Evolutionary conservation across 2,113 vertebrate species (phyloP), one percentile per base, ranked within the genome.

Genomic region (Passer domesticus): DNA sequence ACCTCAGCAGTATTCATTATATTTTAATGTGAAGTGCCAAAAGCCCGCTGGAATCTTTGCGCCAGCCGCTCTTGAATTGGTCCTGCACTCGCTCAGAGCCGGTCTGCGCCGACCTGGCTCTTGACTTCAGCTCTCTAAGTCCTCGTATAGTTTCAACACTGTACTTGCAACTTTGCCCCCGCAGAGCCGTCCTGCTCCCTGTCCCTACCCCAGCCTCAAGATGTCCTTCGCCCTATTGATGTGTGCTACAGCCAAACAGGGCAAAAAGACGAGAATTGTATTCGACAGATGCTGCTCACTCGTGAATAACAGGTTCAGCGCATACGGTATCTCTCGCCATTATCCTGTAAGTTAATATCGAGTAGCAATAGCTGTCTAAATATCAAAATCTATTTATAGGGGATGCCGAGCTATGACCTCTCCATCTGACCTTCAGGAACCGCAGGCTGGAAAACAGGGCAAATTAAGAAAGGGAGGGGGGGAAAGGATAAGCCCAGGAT

Each of bases 261-360:
- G 96, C 72, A 62, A 90, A 96, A 91, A 97, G 98, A 98, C 95
- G 96, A 89, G 96, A 97, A 98, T 98, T 94, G 94, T 95, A 98
- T 97, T 97, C 97, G 98, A 98, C 98, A 97, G 98, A 75, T 86
- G 97, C 96, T 97, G 97, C 97, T 98, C 98, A 98, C 93, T 98
- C 98, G 97, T 98, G 95, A 98, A 92, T 98, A 98, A 99, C 97
- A 90, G 96, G 98, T 98, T 98, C 98, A 98, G 96, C 50, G 59
- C 97, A 97, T 94, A 96, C 94, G 89, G 84, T 91, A 96, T 97
- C 97, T 95, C 95, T 96, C 84, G 74, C 97, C 97, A 98, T 98
- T 98, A 98, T 98, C 97, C 97, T 97, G 97, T 97, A 97, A 98
- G 95, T 93, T 98, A 97, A 97, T 97, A 97, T 97, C 93, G 97